phyloP scores from a whole-genome alignment of 1,140 invertebrate genomes.

The Lanistes nyassanus region DNA sequence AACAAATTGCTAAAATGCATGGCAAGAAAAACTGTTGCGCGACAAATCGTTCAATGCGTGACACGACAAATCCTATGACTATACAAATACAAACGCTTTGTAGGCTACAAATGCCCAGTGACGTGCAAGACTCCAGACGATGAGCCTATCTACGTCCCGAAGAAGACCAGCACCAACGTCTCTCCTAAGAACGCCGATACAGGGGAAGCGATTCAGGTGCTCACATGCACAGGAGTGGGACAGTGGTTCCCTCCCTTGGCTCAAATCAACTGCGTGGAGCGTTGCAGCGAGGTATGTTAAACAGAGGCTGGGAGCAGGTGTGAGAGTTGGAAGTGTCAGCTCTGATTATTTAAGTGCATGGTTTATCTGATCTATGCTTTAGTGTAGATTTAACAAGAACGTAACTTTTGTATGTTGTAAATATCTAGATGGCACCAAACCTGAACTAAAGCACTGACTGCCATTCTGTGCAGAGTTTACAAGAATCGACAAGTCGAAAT shows the following conservation, averaged over 20 bases:
- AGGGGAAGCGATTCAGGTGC: conserved; percentile 10
- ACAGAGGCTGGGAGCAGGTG: too few species aligned
- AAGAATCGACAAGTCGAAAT: too few species aligned
- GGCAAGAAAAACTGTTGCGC: too few species aligned
- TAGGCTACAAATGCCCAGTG: conserved; percentile 41
- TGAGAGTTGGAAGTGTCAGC: neutral
- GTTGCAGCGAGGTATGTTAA: conserved; percentile 40
- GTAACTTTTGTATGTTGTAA: too few species aligned
- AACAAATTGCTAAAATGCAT: too few species aligned
- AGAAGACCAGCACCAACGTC: neutral
- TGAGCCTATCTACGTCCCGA: conserved; percentile 26
- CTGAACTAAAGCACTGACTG: too few species aligned
- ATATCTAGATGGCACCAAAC: too few species aligned
- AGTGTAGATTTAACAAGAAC: too few species aligned
- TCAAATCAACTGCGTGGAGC: conserved; percentile 35
- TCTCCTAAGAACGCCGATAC: neutral
- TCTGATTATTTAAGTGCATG: neutral
- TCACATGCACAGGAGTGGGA: conserved; percentile 39
- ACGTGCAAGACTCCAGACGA: conserved; percentile 30
- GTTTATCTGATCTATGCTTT: neutral
- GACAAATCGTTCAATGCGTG: too few species aligned
- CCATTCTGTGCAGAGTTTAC: too few species aligned
- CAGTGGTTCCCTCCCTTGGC: conserved; percentile 41
- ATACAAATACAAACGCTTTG: neutral
- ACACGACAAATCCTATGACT: too few species aligned